Base-by-base conservation (phyloP, 2,113 vertebrate species). In the Platysternon megacephalum region DNA sequence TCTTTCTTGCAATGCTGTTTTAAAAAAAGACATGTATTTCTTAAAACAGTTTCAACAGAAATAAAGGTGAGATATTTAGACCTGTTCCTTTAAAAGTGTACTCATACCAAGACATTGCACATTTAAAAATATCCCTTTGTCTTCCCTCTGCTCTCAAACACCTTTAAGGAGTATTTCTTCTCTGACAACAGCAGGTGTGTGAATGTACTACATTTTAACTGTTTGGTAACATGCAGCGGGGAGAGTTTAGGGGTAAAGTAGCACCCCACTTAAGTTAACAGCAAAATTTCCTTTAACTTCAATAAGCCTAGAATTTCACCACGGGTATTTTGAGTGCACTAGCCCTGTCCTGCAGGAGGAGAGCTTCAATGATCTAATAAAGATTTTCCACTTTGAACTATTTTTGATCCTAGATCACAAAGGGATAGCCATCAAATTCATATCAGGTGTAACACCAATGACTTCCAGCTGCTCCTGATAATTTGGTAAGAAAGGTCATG, bases 241-340 rank as follows among this genome's bases (percentile, higher is more conserved):
- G 8, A 85, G 84, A 91, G 22, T 86, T 91, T 85, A 90, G 84
- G 93, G 32, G 8, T 85, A 92, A 89, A 86, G 61, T 56, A 83
- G 78, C 49, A 46, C 49, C 46, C 26, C 53, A 83, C 13, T 61
- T 32, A 61, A 61, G 82, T 29, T 82, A 79, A 87, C 35, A 26
- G 79, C 92, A 78, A 32, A 3, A 28, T 68, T 87, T 91, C 35
- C 2, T 32, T 89, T 91, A 86, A 85, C 51, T 3, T 82, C 53
- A 87, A 48, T 61, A 42, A 90, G 89, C 79, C 79, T 58, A 85
- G 68, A 88, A 93, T 44, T 5, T 65, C 79, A 56, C 90, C 84
- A n/a, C 32, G 39, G 78, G 16, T 46, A 94, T 82, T 82, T 78
- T 46, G 14, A 29, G 42, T 78, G 42, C 42, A 78, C 24, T 76